Conservation (phyloP, 2,888 invertebrate species). For the Mesorhabditis sp. region DNA sequence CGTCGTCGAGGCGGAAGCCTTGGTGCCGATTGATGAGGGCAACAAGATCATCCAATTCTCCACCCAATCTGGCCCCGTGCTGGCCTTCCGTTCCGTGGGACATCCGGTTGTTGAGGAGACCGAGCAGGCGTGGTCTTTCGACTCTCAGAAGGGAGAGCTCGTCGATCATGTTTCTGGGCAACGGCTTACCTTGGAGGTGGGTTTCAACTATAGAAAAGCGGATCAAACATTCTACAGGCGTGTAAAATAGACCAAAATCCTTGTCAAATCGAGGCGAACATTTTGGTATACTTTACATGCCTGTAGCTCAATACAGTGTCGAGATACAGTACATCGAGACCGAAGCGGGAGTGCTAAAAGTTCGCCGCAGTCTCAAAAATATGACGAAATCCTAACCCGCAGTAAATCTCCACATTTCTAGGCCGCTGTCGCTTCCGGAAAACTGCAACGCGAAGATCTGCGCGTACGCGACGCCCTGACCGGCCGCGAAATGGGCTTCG, state of each 20-base stretch:
- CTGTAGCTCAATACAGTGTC: no score
- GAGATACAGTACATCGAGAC: no score
- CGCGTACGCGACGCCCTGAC: conserved; percentile 75
- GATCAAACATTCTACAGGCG: no score
- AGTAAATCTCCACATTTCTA: not conserved
- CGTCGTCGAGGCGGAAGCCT: conserved; percentile 49
- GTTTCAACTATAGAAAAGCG: not conserved
- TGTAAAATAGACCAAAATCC: no score
- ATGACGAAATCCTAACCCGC: not conserved
- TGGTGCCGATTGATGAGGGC: conserved; percentile 31
- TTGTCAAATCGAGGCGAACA: no score
- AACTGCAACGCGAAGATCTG: conserved; percentile 54
- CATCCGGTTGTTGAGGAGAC: conserved; percentile 53
- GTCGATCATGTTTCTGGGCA: conserved; percentile 68
- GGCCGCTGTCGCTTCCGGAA: conserved; percentile 64
- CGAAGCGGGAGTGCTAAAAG: no score
- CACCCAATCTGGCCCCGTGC: conserved; percentile 50
- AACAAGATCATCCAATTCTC: conserved; percentile 58
- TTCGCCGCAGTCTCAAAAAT: no score
- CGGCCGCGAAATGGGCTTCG: conserved; percentile 66
- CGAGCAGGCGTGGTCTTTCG: conserved; percentile 60
- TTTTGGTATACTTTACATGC: no score
- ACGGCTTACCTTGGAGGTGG: conserved; percentile 69
- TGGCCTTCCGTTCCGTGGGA: conserved; percentile 57
- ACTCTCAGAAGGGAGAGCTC: conserved; percentile 78